phyloP scores from a whole-genome alignment of 2,888 invertebrate genomes.

The Amphiduros pacificus region DNA sequence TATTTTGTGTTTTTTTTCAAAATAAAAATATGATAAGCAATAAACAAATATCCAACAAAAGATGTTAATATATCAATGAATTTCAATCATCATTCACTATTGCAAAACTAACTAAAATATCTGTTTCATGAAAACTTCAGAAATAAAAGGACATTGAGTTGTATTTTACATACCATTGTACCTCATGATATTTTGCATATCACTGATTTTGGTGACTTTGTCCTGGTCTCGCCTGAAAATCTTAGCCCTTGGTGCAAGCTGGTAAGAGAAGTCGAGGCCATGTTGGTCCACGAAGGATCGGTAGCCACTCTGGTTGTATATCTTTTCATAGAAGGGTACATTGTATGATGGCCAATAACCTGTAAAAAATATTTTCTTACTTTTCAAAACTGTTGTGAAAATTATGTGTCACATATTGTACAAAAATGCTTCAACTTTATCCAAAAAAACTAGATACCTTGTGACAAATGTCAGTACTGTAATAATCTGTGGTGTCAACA shows the following conservation, averaged over 20 bases:
- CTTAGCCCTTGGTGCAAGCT: slow-evolving; percentile 56
- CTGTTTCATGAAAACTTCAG: too few species aligned
- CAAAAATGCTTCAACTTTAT: too few species aligned
- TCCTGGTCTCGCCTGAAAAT: slow-evolving; percentile 56
- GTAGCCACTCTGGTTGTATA: slow-evolving; percentile 56
- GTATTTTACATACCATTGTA: slow-evolving; percentile 46
- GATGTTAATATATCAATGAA: too few species aligned
- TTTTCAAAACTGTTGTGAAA: neutral
- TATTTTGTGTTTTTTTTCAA: too few species aligned
- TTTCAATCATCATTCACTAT: too few species aligned
- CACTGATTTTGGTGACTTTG: slow-evolving; percentile 41
- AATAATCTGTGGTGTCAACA: too few species aligned
- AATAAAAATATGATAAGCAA: too few species aligned
- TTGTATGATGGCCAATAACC: slow-evolving; percentile 59
- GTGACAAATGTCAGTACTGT: too few species aligned
- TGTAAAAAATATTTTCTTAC: slow-evolving; percentile 11
- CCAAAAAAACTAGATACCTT: too few species aligned
- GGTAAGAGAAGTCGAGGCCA: slow-evolving; percentile 51
- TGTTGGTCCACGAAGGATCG: slow-evolving; percentile 41
- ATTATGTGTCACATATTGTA: neutral
- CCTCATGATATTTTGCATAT: slow-evolving; percentile 54
- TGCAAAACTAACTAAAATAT: too few species aligned
- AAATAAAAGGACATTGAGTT: too few species aligned
- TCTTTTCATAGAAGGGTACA: slow-evolving; percentile 53
- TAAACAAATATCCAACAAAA: too few species aligned